A percentile compares a stretch with the other conserved stretches of the same genome.
phyloP scores from a whole-genome alignment of 2,113 vertebrate species.

The cattle (Bos taurus) region ARS-UCD2.0 NC_037340.1:56203001-56203500 shows the following conservation, averaged over 20 bases:
- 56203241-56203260: background rate
- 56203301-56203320: background rate
- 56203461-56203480: background rate
- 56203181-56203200: fast-evolving
- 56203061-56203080: background rate
- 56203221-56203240: background rate
- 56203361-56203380: conserved; percentile 39
- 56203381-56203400: background rate
- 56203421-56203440: background rate
- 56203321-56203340: background rate
- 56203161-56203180: fast-evolving
- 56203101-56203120: fast-evolving
- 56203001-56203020: background rate
- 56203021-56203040: background rate
- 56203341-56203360: conserved; percentile 39
- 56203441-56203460: fast-evolving
- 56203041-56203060: background rate
- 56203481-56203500: fast-evolving
- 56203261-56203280: background rate
- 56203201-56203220: fast-evolving
- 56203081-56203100: background rate
- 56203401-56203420: background rate
- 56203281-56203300: background rate
- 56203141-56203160: fast-evolving
- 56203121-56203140: background rate